These are phyloP conservation scores for Pelobates fuscus DNA, from an alignment of 2,113 vertebrate species.

Conservation along the genomic window DNA sequence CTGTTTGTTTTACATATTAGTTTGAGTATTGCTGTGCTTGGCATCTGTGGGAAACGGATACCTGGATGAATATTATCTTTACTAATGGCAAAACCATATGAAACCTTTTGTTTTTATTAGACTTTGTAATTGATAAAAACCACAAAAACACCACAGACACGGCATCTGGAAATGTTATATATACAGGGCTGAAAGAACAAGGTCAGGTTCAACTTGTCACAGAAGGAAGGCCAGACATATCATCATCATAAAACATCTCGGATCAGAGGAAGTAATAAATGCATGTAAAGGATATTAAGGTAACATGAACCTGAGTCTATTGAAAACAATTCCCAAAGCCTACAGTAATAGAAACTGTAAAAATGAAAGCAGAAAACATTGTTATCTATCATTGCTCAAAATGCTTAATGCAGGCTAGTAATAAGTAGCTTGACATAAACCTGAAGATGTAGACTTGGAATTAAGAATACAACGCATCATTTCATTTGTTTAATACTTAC, in stretches of 20 bases:
- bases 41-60: not conserved
- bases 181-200: not conserved
- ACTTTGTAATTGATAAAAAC: not conserved
- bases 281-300: constrained; percentile 43
- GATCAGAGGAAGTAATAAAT: constrained; percentile 46
- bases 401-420: too few species aligned
- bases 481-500: constrained; percentile 70
- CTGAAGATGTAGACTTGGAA: too few species aligned
- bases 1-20: too few species aligned
- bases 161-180: constrained; percentile 26
- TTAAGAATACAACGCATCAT: too few species aligned
- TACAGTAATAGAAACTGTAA: constrained; percentile 18
- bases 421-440: too few species aligned
- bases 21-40: not conserved
- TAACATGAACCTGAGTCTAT: constrained; percentile 24
- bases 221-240: constrained; percentile 41
- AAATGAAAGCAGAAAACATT: not conserved
- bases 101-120: not conserved
- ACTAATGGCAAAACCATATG: not conserved
- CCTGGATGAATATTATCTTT: not conserved
- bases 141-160: not conserved
- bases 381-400: too few species aligned
- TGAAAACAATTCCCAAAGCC: constrained; percentile 24
- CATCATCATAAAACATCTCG: constrained; percentile 47
- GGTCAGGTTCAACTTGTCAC: constrained; percentile 19